Conservation (phyloP, 2,113 vertebrate genomes). For the Apteryx mantelli region DNA sequence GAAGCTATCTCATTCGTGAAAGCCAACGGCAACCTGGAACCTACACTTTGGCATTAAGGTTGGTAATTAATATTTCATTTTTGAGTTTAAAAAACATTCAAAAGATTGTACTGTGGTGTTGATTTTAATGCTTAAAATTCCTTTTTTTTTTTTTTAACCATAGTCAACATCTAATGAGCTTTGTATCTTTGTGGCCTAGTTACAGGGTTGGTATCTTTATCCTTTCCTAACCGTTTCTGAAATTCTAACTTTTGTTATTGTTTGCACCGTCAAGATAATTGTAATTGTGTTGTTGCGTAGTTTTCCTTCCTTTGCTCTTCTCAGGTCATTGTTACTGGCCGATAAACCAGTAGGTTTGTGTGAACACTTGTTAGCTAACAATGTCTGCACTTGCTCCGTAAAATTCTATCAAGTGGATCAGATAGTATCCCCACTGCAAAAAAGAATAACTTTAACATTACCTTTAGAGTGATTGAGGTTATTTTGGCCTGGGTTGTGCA, state of each 20-base stretch:
- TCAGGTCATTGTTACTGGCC: not conserved
- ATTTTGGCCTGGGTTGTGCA: not conserved
- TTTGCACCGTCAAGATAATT: not conserved
- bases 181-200: conserved; percentile 43
- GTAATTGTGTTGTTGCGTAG: conserved; percentile 5
- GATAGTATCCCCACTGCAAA: not conserved
- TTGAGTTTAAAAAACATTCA: conserved; percentile 55
- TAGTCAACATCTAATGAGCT: conserved; percentile 58
- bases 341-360: not conserved
- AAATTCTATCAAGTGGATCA: not conserved
- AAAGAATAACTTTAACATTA: not conserved
- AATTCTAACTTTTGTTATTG: not conserved
- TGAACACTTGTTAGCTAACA: not conserved
- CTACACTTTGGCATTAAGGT: conserved; percentile 97
- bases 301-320: not conserved
- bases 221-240: conserved; percentile 18
- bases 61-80: conserved; percentile 71
- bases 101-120: not conserved
- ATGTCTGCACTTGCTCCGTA: not conserved
- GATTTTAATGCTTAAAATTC: conserved; percentile 6
- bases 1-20: conserved; percentile 98
- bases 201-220: conserved; percentile 58
- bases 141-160: not conserved
- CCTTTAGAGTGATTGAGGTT: not conserved
- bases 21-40: conserved; percentile 97